phyloP scores from a whole-genome alignment of 2,797 vertebrate species.

The Pangasius djambal region DNA sequence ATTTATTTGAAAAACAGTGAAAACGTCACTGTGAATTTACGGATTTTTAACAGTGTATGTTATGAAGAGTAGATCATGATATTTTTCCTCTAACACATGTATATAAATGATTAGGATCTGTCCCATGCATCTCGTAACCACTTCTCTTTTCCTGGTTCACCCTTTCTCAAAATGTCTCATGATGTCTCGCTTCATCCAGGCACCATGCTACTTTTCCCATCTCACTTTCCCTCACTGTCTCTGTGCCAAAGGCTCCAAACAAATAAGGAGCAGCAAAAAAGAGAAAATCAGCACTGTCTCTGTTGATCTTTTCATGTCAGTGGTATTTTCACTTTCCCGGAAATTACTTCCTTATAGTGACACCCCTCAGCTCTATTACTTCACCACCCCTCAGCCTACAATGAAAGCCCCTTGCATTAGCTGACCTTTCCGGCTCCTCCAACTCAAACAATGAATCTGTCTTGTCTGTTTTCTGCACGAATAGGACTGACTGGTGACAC shows the following conservation, averaged over 20 bases:
- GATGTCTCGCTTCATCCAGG: neutral
- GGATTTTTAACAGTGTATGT: neutral
- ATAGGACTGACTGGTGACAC: constrained; percentile 50
- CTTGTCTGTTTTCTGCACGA: constrained; percentile 49
- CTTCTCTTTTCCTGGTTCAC: neutral
- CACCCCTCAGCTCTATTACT: constrained; percentile 25
- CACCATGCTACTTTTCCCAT: constrained; percentile 17
- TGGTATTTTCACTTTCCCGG: constrained; percentile 33
- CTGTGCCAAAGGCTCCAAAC: constrained; percentile 12
- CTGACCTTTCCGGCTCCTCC: constrained; percentile 55
- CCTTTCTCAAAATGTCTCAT: neutral
- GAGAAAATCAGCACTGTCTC: neutral
- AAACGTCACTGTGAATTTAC: no score
- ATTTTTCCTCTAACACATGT: neutral
- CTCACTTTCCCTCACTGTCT: neutral
- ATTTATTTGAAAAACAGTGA: no score
- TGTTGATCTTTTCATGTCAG: constrained; percentile 33
- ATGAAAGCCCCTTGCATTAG: constrained; percentile 41
- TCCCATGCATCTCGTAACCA: neutral
- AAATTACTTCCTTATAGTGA: constrained; percentile 42
- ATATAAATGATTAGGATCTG: neutral
- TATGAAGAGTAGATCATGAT: neutral
- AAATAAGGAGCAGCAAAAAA: constrained; percentile 21
- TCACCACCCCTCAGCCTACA: constrained; percentile 20
- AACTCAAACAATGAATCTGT: constrained; percentile 51